A percentile compares a stretch with the other conserved stretches of the same genome.
phyloP scores from a whole-genome alignment of 2,888 invertebrate species.

The Eledone cirrhosa region DNA sequence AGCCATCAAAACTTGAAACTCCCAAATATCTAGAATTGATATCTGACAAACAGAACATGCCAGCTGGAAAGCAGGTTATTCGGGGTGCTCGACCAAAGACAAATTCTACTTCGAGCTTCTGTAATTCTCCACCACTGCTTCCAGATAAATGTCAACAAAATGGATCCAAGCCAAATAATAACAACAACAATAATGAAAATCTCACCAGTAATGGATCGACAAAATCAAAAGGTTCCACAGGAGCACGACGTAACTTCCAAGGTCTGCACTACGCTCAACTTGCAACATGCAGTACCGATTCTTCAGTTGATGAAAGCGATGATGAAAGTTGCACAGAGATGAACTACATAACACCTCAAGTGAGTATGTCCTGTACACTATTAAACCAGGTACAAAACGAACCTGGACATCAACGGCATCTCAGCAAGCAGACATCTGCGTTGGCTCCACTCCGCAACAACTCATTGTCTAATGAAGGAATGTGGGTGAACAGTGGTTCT shows the following conservation, averaged over 20 bases:
- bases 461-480: constrained; percentile 20
- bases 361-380: constrained; percentile 18
- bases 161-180: neutral
- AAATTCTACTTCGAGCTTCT: constrained; percentile 12
- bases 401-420: neutral
- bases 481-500: constrained; percentile 15
- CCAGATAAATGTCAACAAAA: neutral
- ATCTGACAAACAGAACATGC: neutral
- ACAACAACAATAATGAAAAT: neutral
- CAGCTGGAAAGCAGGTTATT: neutral
- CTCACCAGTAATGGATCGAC: neutral
- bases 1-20: constrained; percentile 25
- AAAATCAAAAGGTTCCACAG: neutral
- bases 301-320: neutral
- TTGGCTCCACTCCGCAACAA: neutral
- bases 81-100: constrained; percentile 24
- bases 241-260: constrained; percentile 16
- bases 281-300: constrained; percentile 20
- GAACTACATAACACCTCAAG: constrained; percentile 24
- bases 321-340: neutral
- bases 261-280: constrained; percentile 25
- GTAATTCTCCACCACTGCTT: neutral
- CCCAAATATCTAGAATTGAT: constrained; percentile 26
- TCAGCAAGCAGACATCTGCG: constrained; percentile 23
- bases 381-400: constrained; percentile 1